Base-by-base conservation (phyloP, 2,888 invertebrate genomes). In the Nebria salina region DNA sequence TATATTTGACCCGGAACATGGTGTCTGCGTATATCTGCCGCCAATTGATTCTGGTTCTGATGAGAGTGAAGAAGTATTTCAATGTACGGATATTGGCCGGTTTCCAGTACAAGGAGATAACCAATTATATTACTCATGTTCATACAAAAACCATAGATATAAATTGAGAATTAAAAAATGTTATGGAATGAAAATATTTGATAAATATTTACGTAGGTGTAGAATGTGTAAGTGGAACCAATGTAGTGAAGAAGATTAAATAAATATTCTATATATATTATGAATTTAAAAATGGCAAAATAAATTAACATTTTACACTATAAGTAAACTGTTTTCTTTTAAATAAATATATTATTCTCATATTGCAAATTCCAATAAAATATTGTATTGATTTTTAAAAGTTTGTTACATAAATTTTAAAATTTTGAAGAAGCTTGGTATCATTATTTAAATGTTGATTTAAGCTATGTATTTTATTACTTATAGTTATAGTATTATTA, bases 121-220 rank as follows among this genome's bases (percentile, higher is more conserved):
- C 82, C 88, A 86, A 81, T 88, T 88, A 84, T 92, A 91, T 86
- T 91, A 90, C 81, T 84, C 87, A 66, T 92, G 91, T 84, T 86
- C 85, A 74, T 87, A 87, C 84, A 86, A 84, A 54, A 86, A 85
- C 20, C 86, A 86, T 76, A 87, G 86, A 83, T 87, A 88, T 6
- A 86, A 86, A 73, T 88, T 87, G 83, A 86, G 86, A 77, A 66
- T 85, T 9, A 90, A 89, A 85, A 88, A 87, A 83, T 91, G 91
- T 84, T 87, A 88, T 34, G 86, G 86, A 5, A 89, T 88, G 65
- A 89, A 91, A 85, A 84, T 90, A 9, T 91, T 89, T 84, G 87
- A 91, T 83, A 85, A 86, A 72, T 85, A 85, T 34, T 82, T 84
- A 73, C 76, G 82, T 68, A 84, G 85, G 76, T 88, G 88, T 76